phyloP scores from a whole-genome alignment of 2,113 vertebrate genomes.

The Oryzias melastigma region DNA sequence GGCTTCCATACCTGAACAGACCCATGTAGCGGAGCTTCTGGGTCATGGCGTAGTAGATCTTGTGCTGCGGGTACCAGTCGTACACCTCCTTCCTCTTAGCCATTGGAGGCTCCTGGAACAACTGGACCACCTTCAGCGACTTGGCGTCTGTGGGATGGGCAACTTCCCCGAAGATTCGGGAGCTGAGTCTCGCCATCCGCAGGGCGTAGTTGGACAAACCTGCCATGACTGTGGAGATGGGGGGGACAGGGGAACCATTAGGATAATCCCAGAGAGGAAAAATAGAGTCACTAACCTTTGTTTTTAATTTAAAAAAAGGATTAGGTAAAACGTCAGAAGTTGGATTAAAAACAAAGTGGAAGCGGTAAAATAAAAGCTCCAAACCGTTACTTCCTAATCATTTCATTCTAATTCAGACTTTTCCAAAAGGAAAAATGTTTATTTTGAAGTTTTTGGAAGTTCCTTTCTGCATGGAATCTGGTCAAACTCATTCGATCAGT shows the following conservation, averaged over 20 bases:
- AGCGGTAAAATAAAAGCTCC: too few relatives aligned
- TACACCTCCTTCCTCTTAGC: slow-evolving; percentile 86
- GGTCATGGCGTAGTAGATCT: slow-evolving; percentile 86
- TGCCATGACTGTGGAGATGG: slow-evolving; percentile 75
- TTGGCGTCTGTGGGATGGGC: slow-evolving; percentile 84
- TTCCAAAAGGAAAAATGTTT: too few relatives aligned
- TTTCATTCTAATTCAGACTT: too few relatives aligned
- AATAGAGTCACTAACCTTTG: too few relatives aligned
- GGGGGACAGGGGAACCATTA: not conserved
- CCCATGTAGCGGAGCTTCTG: slow-evolving; percentile 86
- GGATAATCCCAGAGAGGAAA: too few relatives aligned
- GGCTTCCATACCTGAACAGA: slow-evolving; percentile 86
- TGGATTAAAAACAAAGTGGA: too few relatives aligned
- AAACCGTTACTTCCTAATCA: too few relatives aligned
- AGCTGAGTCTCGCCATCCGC: slow-evolving; percentile 89
- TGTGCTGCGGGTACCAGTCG: slow-evolving; percentile 93
- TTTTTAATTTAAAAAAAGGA: too few relatives aligned
- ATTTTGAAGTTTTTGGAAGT: too few relatives aligned
- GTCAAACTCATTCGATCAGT: too few relatives aligned
- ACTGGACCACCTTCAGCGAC: slow-evolving; percentile 91
- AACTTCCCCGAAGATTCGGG: slow-evolving; percentile 89
- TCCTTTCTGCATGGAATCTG: too few relatives aligned
- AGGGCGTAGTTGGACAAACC: slow-evolving; percentile 84
- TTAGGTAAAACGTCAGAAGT: too few relatives aligned
- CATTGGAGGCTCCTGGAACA: slow-evolving; percentile 88